Evolutionary conservation across 2,113 vertebrate species (phyloP).

Genomic region (Rhynchomys soricoides): DNA sequence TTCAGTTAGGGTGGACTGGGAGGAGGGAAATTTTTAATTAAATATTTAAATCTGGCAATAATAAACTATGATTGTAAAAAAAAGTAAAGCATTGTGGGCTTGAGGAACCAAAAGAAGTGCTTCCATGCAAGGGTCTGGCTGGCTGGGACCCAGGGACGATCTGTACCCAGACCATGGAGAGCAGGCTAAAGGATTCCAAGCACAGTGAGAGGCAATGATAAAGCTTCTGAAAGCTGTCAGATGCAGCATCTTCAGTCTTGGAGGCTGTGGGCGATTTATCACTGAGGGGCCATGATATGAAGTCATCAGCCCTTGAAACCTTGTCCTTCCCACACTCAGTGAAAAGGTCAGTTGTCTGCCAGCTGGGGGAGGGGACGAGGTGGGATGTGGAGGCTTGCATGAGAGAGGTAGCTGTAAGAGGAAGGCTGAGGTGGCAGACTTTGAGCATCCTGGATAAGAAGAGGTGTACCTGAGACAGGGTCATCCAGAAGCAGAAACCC

Average conservation of each 20-base stretch:
- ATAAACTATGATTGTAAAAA: not conserved
- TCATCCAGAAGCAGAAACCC: not conserved
- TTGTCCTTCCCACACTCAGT: conserved; percentile 19
- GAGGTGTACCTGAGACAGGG: not conserved
- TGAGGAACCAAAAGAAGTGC: not conserved
- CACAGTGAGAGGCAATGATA: not conserved
- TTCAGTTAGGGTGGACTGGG: not conserved
- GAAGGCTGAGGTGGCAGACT: conserved; percentile 37
- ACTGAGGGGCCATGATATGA: conserved; percentile 3
- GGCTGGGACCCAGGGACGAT: not conserved
- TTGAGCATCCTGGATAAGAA: not conserved
- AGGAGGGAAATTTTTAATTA: conserved; percentile 4
- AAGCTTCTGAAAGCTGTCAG: not conserved
- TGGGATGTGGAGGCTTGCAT: not conserved
- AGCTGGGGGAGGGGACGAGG: not conserved
- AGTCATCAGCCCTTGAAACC: not conserved
- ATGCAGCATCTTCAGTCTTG: not conserved
- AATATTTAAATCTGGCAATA: conserved; percentile 14
- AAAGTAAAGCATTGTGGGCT: not conserved
- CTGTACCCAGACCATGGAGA: not conserved
- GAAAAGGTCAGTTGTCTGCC: conserved; percentile 11
- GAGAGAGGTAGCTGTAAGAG: not conserved
- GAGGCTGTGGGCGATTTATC: conserved; percentile 28
- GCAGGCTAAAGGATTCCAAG: not conserved
- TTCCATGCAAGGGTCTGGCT: not conserved